phyloP scores from a whole-genome alignment of 2,797 vertebrate genomes.

The Mus caroli region DNA sequence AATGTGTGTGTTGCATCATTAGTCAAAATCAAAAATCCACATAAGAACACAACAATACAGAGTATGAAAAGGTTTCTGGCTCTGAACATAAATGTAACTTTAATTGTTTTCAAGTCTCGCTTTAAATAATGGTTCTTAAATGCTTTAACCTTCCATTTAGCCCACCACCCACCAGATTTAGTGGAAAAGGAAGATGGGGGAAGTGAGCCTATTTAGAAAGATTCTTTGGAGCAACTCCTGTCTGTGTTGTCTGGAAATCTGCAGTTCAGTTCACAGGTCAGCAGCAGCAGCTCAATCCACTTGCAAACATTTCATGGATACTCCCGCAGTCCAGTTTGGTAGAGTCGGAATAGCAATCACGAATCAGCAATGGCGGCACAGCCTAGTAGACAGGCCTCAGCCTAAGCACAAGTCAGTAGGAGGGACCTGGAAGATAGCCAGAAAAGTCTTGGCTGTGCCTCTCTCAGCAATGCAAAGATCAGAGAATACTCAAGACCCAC shows the following conservation, averaged over 20 bases:
- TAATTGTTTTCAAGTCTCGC: neutral
- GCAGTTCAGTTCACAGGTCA: neutral
- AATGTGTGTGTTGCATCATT: too few relatives aligned
- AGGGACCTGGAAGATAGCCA: neutral
- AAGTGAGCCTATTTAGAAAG: neutral
- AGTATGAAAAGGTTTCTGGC: constrained; percentile 86
- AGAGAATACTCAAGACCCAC: neutral
- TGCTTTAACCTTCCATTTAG: neutral
- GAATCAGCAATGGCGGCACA: too few relatives aligned
- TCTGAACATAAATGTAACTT: neutral
- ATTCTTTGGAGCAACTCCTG: neutral
- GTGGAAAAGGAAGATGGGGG: neutral
- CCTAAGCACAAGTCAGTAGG: neutral
- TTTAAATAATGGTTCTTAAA: neutral
- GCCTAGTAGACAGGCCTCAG: too few relatives aligned
- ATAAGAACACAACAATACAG: neutral
- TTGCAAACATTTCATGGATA: neutral
- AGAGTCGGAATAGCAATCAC: neutral
- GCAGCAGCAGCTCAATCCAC: neutral
- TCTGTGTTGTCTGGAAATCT: neutral
- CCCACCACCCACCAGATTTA: neutral
- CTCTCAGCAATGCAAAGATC: neutral
- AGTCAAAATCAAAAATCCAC: neutral
- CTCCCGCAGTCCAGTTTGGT: neutral
- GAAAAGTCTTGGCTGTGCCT: neutral